Base-by-base conservation (phyloP, 2,113 vertebrate genomes). In the Chelonoidis abingdonii region DNA sequence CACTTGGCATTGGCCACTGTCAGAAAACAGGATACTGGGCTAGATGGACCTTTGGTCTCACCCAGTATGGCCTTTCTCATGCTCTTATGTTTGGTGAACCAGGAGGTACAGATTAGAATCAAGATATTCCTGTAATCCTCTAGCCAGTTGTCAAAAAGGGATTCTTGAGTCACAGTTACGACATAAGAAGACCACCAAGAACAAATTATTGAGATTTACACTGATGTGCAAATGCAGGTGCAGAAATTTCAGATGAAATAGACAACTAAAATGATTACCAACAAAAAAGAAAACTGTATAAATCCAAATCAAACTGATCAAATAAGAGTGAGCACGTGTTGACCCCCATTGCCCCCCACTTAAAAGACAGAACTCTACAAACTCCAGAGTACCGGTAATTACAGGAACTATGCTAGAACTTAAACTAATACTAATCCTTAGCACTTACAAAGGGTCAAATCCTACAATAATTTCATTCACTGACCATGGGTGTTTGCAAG, bases 401-500 rank as follows among this genome's bases (percentile, higher is more conserved):
- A 29, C 57, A 38, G 65, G 16, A 72, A 72, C 8, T 38, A 8
- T 21, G n/a, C 17, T 72, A 38, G 35, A 38, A 72, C 19, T 38
- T 10, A 72, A 72, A 35, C 65, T 19, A 69, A n/a, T 38, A 72
- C 17, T 72, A n/a, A 38, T 41, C n/a, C 19, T 41, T n/a, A 94
- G 92, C 85, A 93, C 27, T 95, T 96, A 89, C 31, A 86, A 83
- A 93, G 62, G 83, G 72, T 83, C 93, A 95, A 95, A 95, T 87
- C 81, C 88, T 0, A 5, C 59, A 89, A 86, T 44, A 82, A 80
- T 93, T 88, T 44, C 87, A 92, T 92, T 80, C 27, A 41, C 83
- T 97, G 94, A 96, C 90, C 95, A 95, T 94, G 89, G 92, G 87
- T 85, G 80, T 54, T 19, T 82, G 50, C 52, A 14, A 54, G 24